A percentile compares a stretch with the other conserved stretches of the same genome.
These are phyloP conservation scores for Muschampia plurimacula DNA, from an alignment of 2,888 invertebrate genomes.

Conservation along the genomic window DNA sequence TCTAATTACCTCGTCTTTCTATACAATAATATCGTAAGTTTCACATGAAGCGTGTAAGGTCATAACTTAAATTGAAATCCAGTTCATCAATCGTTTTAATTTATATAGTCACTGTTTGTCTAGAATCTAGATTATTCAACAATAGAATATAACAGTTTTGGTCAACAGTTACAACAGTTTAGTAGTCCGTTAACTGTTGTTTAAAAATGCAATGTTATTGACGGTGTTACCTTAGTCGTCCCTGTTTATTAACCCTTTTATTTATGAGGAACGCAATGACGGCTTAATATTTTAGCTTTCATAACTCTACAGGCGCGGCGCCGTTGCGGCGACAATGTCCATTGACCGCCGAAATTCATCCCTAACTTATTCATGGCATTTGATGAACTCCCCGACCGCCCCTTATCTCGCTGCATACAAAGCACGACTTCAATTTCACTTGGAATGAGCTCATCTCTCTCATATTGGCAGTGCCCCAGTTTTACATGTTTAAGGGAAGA, in stretches of 20 bases:
- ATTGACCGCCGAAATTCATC: constrained; percentile 61
- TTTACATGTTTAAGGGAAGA: background rate
- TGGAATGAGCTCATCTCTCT: constrained; percentile 58
- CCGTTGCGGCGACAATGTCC: constrained; percentile 51
- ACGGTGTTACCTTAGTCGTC: background rate
- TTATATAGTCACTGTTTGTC: background rate
- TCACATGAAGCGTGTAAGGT: background rate
- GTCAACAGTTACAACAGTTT: too few relatives aligned
- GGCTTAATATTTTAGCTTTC: constrained; percentile 46
- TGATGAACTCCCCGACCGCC: constrained; percentile 55
- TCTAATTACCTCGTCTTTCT: too few relatives aligned
- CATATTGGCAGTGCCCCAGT: constrained; percentile 51
- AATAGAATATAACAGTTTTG: background rate
- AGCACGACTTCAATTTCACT: constrained; percentile 65
- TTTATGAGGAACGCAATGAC: constrained; percentile 33
- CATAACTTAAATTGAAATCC: background rate
- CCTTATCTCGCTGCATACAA: constrained; percentile 65
- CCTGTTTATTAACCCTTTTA: constrained; percentile 33
- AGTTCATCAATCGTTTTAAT: background rate
- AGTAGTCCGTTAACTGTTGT: background rate
- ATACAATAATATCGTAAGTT: too few relatives aligned
- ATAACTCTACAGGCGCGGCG: constrained; percentile 44
- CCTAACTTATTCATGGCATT: constrained; percentile 72
- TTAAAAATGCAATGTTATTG: background rate
- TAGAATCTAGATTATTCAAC: background rate